phyloP scores from a whole-genome alignment of 2,888 invertebrate species.

The Megaustenia siamemsis region DNA sequence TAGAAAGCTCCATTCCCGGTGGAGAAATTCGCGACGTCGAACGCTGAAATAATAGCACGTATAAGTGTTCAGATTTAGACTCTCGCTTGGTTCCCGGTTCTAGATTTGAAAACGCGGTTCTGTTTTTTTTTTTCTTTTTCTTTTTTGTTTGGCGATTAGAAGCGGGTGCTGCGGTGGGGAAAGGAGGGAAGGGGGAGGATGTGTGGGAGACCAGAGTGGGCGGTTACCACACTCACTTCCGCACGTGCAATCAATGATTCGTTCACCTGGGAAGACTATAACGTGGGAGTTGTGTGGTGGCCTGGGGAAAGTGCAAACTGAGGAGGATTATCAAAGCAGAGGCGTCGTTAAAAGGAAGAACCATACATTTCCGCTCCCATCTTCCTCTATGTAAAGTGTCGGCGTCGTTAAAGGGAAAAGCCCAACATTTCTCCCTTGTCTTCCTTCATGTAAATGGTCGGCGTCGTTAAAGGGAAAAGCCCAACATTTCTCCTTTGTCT shows the following conservation, averaged over 20 bases:
- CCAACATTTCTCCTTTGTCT: no score
- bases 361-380: no score
- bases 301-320: not conserved
- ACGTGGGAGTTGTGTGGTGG: not conserved
- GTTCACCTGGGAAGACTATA: conserved; percentile 22
- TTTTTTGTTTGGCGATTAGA: not conserved
- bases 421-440: no score
- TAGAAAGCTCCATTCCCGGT: not conserved
- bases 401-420: no score
- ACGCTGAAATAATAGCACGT: not conserved
- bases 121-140: no score
- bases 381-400: no score
- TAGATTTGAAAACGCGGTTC: not conserved
- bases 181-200: not conserved
- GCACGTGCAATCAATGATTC: conserved; percentile 20
- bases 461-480: no score
- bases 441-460: no score
- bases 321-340: no score
- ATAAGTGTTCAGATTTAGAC: not conserved
- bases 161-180: not conserved
- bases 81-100: conserved; percentile 23
- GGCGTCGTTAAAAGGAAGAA: no score
- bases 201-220: conserved; percentile 11
- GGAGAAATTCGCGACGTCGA: not conserved
- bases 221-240: conserved; percentile 16